Evolutionary conservation across 1,140 invertebrate species (phyloP).

Genomic region (Halyomorpha halys): DNA sequence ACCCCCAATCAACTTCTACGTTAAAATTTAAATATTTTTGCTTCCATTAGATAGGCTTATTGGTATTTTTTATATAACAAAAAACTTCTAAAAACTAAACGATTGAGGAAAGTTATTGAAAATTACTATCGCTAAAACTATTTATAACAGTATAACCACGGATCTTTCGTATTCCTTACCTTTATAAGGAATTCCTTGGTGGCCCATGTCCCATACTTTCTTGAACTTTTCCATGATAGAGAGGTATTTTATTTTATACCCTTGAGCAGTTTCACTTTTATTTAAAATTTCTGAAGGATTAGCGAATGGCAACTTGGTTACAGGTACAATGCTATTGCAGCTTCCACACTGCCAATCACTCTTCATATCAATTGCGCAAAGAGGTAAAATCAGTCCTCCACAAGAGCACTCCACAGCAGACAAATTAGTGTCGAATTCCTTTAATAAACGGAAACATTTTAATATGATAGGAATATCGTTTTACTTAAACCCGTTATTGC

Average conservation of each 20-base stretch:
- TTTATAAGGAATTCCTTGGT: neutral
- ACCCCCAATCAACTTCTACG: too few species aligned
- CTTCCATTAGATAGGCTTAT: too few species aligned
- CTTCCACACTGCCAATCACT: conserved; percentile 41
- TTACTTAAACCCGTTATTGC: neutral
- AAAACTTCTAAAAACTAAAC: too few species aligned
- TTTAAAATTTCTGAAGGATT: neutral
- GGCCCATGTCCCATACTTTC: neutral
- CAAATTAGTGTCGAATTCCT: conserved; percentile 39
- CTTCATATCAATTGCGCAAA: conserved; percentile 37
- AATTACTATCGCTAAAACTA: too few species aligned
- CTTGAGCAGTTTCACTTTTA: neutral
- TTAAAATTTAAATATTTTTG: too few species aligned
- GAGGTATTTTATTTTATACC: neutral
- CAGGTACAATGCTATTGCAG: conserved; percentile 36
- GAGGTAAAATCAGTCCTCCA: conserved; percentile 36
- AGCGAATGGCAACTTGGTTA: neutral
- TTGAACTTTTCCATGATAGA: neutral
- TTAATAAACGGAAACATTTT: neutral
- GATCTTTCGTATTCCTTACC: neutral
- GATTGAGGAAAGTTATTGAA: too few species aligned
- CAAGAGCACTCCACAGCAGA: conserved; percentile 41
- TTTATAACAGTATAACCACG: too few species aligned
- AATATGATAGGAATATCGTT: conserved; percentile 9
- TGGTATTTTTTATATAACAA: too few species aligned